Percentiles rank a stretch among this genome's conserved stretches.
Conservation (phyloP, 2,113 vertebrate genomes). For the Petrocephalus microphthalmus region DNA sequence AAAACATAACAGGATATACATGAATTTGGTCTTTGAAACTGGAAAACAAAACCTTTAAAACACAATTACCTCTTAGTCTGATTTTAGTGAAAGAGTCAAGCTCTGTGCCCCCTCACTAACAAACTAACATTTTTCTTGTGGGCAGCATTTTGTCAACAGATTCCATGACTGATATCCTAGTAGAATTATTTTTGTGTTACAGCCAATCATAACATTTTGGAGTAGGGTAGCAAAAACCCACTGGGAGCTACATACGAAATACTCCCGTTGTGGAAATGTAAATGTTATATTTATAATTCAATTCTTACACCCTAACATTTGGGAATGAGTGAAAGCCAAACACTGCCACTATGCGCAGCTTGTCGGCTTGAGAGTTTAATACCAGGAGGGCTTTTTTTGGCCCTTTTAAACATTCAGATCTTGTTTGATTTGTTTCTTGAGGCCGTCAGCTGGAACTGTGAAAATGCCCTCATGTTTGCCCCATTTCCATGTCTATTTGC, state of each 20-base stretch:
- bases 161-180: neutral
- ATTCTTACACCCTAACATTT: slow-evolving; percentile 58
- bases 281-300: slow-evolving; percentile 56
- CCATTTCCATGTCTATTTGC: slow-evolving; percentile 8
- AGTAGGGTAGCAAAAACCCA: slow-evolving; percentile 20
- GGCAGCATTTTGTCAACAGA: slow-evolving; percentile 2
- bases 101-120: neutral
- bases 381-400: slow-evolving; percentile 3
- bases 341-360: slow-evolving; percentile 28
- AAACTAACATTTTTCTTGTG: neutral
- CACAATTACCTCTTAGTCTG: neutral
- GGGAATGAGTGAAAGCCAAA: slow-evolving; percentile 40
- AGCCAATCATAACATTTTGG: slow-evolving; percentile 3
- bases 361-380: neutral
- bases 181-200: neutral
- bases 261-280: slow-evolving; percentile 56
- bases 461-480: neutral
- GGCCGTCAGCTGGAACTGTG: neutral
- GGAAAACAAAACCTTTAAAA: neutral
- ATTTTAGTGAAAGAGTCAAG: neutral
- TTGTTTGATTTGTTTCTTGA: slow-evolving; percentile 12
- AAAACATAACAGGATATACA: slow-evolving; percentile 1
- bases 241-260: slow-evolving; percentile 42
- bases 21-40: neutral
- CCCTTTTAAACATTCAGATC: slow-evolving; percentile 11